Conservation (phyloP, 2,113 vertebrate genomes). For the Scytalopus superciliaris region DNA sequence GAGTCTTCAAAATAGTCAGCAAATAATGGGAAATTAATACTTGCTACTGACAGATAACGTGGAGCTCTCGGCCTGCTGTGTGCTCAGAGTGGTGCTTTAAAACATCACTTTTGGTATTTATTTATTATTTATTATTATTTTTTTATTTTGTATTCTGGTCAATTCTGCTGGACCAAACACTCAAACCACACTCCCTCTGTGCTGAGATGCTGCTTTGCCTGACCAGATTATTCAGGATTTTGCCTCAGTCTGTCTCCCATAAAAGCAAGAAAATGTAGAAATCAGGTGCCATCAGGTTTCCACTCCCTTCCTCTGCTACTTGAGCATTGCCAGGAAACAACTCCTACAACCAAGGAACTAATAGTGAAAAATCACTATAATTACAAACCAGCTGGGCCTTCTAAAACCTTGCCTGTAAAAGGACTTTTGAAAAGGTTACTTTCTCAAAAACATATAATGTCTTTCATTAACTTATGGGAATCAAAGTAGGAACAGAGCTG, state of each 20-base stretch:
- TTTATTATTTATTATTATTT: not conserved
- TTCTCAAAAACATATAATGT: not conserved
- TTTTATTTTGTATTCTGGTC: not conserved
- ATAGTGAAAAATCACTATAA: not conserved
- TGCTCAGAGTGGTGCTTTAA: not conserved
- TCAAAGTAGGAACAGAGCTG: not conserved
- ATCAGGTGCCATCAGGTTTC: not conserved
- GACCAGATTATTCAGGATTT: not conserved
- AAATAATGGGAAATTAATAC: not conserved
- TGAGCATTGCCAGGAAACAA: not conserved
- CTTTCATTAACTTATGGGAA: not conserved
- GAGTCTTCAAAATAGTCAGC: not conserved
- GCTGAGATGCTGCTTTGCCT: not conserved
- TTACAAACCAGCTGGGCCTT: not conserved
- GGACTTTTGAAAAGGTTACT: not conserved
- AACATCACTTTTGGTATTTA: not conserved
- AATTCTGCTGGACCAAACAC: not conserved
- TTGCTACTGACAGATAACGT: rapidly evolving
- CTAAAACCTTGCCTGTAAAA: not conserved
- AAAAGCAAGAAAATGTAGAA: not conserved
- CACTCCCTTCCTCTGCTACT: not conserved
- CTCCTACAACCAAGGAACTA: not conserved
- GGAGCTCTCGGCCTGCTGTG: not conserved
- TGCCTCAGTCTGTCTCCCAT: not conserved
- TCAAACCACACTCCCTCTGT: not conserved